phyloP scores from a whole-genome alignment of 2,797 vertebrate species.

The Sparidentex hasta region DNA sequence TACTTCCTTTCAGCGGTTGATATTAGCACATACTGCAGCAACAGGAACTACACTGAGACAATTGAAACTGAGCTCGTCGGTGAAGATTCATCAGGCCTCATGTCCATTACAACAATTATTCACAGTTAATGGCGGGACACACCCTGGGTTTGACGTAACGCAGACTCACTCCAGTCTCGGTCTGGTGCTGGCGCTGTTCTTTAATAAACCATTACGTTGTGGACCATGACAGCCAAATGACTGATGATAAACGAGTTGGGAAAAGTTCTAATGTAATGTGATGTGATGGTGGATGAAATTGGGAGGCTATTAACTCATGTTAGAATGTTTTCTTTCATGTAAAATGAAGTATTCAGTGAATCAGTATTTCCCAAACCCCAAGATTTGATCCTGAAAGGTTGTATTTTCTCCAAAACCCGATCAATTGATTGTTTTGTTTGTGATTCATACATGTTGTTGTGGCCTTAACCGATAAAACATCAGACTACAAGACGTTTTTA shows the following conservation, averaged over 20 bases:
- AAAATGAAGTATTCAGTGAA: no score
- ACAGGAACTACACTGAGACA: constrained; percentile 4
- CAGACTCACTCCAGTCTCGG: background rate
- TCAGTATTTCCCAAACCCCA: no score
- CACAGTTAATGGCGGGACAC: background rate
- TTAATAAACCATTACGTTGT: no score
- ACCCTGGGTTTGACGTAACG: background rate
- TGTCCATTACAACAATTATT: background rate
- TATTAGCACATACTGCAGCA: constrained; percentile 12
- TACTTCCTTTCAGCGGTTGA: constrained; percentile 34
- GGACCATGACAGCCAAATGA: no score
- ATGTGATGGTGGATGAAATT: background rate
- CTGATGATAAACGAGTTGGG: background rate
- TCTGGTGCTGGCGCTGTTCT: background rate
- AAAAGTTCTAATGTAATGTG: background rate
- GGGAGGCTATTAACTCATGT: background rate
- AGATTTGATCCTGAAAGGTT: no score
- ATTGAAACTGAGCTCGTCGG: background rate
- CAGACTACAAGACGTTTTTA: no score
- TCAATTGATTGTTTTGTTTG: no score
- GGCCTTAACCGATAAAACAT: no score
- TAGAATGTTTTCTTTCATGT: no score
- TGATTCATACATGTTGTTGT: no score
- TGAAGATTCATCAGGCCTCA: background rate
- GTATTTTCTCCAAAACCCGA: no score